A percentile compares a stretch with the other conserved stretches of the same genome.
Conservation (phyloP, 1,140 invertebrate species). For the Littorina saxatilis region DNA sequence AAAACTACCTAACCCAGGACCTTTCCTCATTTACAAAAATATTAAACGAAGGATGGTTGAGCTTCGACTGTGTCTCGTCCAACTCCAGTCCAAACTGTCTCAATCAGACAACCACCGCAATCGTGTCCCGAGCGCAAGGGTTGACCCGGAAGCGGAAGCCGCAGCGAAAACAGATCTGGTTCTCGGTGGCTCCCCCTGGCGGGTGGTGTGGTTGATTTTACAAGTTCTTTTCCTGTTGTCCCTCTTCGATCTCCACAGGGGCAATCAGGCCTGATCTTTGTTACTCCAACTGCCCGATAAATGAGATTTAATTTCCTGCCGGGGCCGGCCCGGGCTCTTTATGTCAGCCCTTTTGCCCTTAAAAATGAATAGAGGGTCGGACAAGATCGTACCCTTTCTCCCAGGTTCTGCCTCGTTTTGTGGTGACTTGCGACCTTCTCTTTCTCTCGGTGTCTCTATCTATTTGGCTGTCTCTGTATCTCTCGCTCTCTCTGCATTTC, state of each 20-base stretch:
- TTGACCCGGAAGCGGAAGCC: background rate
- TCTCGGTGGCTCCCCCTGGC: background rate
- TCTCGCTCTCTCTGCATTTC: slow-evolving; percentile 13
- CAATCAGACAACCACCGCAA: too few relatives aligned
- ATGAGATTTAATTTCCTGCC: slow-evolving; percentile 39
- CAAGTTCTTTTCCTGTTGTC: slow-evolving; percentile 30
- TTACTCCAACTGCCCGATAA: slow-evolving; percentile 29
- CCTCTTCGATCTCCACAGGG: background rate
- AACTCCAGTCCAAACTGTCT: too few relatives aligned
- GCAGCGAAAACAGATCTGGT: background rate
- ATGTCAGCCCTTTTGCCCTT: background rate
- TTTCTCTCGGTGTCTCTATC: slow-evolving; percentile 5
- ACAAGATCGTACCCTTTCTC: background rate
- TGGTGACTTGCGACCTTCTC: too few relatives aligned
- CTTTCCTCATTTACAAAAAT: too few relatives aligned
- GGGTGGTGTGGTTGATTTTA: slow-evolving; percentile 7
- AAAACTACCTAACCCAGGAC: too few relatives aligned
- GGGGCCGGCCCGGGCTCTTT: background rate
- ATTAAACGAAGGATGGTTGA: too few relatives aligned
- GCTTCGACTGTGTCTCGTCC: too few relatives aligned
- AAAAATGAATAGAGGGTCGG: background rate
- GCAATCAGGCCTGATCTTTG: slow-evolving; percentile 38
- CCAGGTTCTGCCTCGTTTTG: background rate
- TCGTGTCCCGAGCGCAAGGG: too few relatives aligned
- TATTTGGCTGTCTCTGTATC: slow-evolving; percentile 9